Base-by-base conservation (phyloP, 1,140 invertebrate species). In the Pollicipes pollicipes region DNA sequence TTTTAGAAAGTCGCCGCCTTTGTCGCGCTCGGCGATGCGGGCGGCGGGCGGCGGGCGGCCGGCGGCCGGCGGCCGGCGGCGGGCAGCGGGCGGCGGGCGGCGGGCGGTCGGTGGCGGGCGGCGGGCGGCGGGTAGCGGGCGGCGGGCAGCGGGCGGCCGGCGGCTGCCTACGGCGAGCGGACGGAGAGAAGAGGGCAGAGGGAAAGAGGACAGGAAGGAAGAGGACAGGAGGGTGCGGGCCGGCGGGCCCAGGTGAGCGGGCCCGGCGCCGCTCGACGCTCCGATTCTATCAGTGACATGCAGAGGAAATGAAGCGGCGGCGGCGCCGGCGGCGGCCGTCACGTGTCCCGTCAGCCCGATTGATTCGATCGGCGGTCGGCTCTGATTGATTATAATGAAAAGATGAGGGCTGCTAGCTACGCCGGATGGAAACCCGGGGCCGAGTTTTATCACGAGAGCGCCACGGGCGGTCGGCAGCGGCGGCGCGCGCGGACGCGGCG, bases 381-480 rank as follows among this genome's bases (percentile, higher is more conserved):
- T 17, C 45, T 58, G 45, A 58, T 58, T 58, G 45, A 58, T 58
- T 58, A 58, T 58, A 58, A 58, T 58, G 45, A 58, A 58, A 58
- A 58, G 45, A 58, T 58, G 45, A 58, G 2, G 45, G 21, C 45
- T 21, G 45, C 24, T 10, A 58, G 45, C 6, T 17, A 58, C 24
- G 10, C 45, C 17, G 45, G 45, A 58, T 21, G 45, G 21, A n/a
- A n/a, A n/a, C n/a, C n/a, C n/a, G n/a, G n/a, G n/a, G n/a, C n/a
- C n/a, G n/a, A n/a, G n/a, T n/a, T n/a, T n/a, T n/a, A 58, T 58
- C 24, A 17, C 45, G 21, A 10, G 13, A 13, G 13, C 17, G 45
- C 6, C 6, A 24, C 6, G 17, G 6, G 13, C 45, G 45, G 45
- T 10, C 6, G 17, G 45, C 32, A 35, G 4, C 32, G 32, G 32